Base-by-base conservation (phyloP, 2,797 vertebrate species). In the Mergus octosetaceus region DNA sequence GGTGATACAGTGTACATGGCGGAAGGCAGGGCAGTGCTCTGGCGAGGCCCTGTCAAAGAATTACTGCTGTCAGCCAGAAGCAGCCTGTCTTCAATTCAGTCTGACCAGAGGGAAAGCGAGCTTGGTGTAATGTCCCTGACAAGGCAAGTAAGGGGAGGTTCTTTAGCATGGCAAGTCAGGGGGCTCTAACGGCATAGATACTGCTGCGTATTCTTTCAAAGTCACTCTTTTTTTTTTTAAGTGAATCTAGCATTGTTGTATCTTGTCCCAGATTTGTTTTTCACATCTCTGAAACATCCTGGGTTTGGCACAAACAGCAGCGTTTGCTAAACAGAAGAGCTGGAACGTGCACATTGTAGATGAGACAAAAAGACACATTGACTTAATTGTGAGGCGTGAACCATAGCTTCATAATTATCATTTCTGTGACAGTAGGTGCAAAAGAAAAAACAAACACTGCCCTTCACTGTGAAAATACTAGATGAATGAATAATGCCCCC, bases 381-480 rank as follows among this genome's bases (percentile, higher is more conserved):
- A 75, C 38, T 77, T 65, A 15, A 65, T 69, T 41, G 41, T 75
- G 74, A 82, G 61, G 57, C 10, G 9, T n/a, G 45, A 79, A 49
- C 71, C 68, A 39, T 8, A 61, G 49, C 54, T 74, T 90, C 27
- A 3, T 82, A 54, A 66, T 28, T 15, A 71, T 77, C 36, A 22
- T 36, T 49, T 30, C 45, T 56, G 41, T 64, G 47, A 39, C 68
- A 90, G 41, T 39, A 92, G 81, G 70, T 72, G 73, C 78, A 87
- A 62, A 61, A 89, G 43, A 94, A 61, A 56, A 94, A 58, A 47
- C 38, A 83, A 75, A 85, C 81, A 66, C 66, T 3, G 3, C 75
- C 78, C 62, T 89, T 85, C 92, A 84, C 81, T 95, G 72, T 90
- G 84, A 93, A 91, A 95, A 85, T n/a, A 68, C 2, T 15, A n/a